phyloP scores from a whole-genome alignment of 2,797 vertebrate species.

The Kryptopterus vitreolus region DNA sequence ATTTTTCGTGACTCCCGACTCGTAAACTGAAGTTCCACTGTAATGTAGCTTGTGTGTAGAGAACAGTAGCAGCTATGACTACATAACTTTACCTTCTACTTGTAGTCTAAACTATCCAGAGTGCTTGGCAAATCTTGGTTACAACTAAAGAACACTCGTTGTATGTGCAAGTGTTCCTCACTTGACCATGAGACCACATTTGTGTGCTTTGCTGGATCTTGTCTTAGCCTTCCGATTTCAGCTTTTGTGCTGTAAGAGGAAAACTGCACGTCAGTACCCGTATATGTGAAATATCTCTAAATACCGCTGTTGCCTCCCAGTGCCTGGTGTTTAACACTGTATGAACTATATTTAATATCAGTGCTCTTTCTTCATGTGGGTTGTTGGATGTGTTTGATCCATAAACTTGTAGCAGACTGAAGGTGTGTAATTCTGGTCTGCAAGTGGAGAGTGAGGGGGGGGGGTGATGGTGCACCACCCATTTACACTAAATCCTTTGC shows the following conservation, averaged over 20 bases:
- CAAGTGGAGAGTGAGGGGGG: not conserved
- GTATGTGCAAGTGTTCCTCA: no score
- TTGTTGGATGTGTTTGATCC: not conserved
- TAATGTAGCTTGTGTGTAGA: no score
- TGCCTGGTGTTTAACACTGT: not conserved
- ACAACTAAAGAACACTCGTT: no score
- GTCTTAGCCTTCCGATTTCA: not conserved
- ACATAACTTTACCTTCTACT: not conserved
- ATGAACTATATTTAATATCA: not conserved
- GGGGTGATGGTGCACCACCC: not conserved
- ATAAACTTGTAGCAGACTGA: not conserved
- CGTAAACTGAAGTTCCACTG: no score
- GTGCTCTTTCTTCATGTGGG: not conserved
- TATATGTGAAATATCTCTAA: not conserved
- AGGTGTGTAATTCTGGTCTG: not conserved
- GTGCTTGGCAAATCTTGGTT: no score
- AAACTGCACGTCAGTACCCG: not conserved
- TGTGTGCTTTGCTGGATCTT: no score
- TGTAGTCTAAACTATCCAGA: not conserved
- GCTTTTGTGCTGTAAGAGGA: not conserved
- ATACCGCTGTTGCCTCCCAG: not conserved
- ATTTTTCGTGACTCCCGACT: no score
- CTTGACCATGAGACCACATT: no score
- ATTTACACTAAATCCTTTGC: not conserved
- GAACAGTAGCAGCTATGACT: not conserved